phyloP scores from a whole-genome alignment of 2,888 invertebrate species.

The Lasius platythorax region DNA sequence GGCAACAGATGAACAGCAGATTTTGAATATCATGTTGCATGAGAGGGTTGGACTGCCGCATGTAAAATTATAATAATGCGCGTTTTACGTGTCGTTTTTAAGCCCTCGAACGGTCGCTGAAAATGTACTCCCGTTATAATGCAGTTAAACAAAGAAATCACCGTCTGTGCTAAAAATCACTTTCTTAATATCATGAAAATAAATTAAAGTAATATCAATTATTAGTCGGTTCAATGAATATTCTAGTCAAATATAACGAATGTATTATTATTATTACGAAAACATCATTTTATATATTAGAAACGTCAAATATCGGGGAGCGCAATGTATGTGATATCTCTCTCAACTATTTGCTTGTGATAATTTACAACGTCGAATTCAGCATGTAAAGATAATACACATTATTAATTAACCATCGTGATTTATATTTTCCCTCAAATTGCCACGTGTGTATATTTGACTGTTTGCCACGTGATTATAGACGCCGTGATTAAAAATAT shows the following conservation, averaged over 20 bases:
- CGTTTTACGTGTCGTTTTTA: conserved; percentile 21
- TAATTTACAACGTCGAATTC: conserved; percentile 28
- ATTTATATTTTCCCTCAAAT: conserved; percentile 64
- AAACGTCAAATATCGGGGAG: neutral
- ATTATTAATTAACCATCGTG: conserved; percentile 64
- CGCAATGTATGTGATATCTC: neutral
- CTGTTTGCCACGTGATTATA: conserved; percentile 48
- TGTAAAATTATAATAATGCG: conserved; percentile 33
- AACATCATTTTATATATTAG: conserved; percentile 10
- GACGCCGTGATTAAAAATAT: conserved; percentile 42
- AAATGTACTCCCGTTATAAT: neutral
- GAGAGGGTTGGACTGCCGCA: conserved; percentile 60
- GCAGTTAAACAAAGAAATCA: neutral
- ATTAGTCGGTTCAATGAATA: neutral
- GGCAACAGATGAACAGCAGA: conserved; percentile 71
- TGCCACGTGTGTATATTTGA: conserved; percentile 49
- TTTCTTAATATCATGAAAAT: neutral
- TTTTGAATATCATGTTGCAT: conserved; percentile 73
- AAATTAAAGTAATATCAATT: neutral
- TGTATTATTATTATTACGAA: conserved; percentile 1
- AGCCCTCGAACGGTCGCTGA: neutral
- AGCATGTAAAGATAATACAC: conserved; percentile 24
- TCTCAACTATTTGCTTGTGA: conserved; percentile 2
- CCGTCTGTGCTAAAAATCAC: neutral
- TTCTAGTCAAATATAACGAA: neutral